Conservation (phyloP, 2,113 vertebrate genomes). For the Lonchura striata region DNA sequence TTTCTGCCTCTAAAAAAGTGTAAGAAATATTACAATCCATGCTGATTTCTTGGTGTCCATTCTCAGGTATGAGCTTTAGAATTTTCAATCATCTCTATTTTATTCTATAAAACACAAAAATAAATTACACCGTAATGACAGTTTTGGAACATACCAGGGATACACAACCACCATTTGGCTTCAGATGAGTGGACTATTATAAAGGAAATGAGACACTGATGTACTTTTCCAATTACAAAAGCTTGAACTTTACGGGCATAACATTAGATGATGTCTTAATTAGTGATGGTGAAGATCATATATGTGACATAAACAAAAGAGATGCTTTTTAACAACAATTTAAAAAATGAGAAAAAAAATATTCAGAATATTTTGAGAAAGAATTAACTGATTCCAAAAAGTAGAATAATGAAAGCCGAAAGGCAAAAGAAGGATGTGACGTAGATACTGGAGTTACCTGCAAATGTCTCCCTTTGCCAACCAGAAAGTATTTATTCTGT, state of each 20-base stretch:
- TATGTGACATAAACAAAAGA: neutral
- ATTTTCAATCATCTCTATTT: neutral
- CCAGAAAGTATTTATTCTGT: neutral
- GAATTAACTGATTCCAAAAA: neutral
- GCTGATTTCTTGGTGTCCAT: neutral
- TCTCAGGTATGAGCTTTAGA: neutral
- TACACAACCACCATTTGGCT: neutral
- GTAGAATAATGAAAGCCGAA: neutral
- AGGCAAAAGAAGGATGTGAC: neutral
- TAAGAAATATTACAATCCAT: neutral
- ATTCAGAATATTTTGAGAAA: neutral
- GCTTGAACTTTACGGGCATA: constrained; percentile 5
- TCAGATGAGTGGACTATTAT: neutral
- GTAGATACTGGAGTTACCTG: neutral
- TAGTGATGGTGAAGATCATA: neutral
- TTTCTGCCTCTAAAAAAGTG: neutral
- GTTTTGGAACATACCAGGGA: neutral
- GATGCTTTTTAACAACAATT: neutral
- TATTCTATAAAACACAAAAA: neutral
- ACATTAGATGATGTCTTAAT: constrained; percentile 32
- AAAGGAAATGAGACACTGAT: constrained; percentile 30
- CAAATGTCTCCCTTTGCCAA: neutral
- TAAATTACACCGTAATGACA: neutral
- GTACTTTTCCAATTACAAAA: constrained; percentile 43
- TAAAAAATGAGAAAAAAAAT: neutral